phyloP scores from a whole-genome alignment of 2,797 vertebrate species.

The Halcyon smyrnensis region DNA sequence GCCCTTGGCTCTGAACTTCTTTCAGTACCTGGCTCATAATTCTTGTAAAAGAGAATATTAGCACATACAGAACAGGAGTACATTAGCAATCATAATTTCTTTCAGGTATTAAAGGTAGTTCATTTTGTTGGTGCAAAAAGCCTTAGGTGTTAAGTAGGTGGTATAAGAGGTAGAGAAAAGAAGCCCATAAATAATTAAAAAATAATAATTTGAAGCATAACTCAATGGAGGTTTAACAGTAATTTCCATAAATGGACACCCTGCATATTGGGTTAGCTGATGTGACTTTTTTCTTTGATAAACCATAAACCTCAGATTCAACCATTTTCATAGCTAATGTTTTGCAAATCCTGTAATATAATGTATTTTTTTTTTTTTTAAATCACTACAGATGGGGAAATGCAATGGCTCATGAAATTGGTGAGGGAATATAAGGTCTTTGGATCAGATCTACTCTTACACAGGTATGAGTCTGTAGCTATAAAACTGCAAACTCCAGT shows the following conservation, averaged over 20 bases:
- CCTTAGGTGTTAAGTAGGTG: background rate
- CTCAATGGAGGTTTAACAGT: background rate
- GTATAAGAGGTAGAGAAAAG: background rate
- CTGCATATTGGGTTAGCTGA: background rate
- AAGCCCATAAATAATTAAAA: background rate
- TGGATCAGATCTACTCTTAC: slow-evolving; percentile 24
- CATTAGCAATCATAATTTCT: slow-evolving; percentile 35
- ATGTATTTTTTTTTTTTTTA: slow-evolving; percentile 1
- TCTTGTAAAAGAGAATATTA: background rate
- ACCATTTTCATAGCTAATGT: slow-evolving; percentile 36
- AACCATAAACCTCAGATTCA: slow-evolving; percentile 27
- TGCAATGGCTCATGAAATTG: slow-evolving; percentile 61
- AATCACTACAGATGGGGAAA: slow-evolving; percentile 41
- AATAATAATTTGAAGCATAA: background rate
- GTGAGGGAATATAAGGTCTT: slow-evolving; percentile 37
- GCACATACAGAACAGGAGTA: background rate
- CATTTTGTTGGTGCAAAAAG: slow-evolving; percentile 42
- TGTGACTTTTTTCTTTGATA: background rate
- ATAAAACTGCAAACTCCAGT: background rate
- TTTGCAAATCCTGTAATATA: slow-evolving; percentile 48
- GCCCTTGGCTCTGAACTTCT: background rate
- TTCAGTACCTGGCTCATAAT: background rate
- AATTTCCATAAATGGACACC: slow-evolving; percentile 8
- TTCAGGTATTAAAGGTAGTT: background rate
- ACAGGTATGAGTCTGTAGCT: background rate